phyloP scores from a whole-genome alignment of 2,797 vertebrate genomes.

The Rhyacichthys aspro region DNA sequence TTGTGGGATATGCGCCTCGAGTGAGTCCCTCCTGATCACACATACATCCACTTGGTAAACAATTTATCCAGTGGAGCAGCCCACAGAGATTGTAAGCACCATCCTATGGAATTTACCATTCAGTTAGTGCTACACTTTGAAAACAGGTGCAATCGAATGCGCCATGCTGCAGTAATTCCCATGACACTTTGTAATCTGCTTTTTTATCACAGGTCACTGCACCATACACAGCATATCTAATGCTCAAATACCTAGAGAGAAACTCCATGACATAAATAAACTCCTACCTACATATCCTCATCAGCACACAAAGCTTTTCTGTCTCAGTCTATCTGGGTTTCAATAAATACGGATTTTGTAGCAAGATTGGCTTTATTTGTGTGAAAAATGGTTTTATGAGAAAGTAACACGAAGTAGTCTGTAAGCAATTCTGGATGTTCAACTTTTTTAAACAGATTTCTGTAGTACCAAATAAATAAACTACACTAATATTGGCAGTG shows the following conservation, averaged over 20 bases:
- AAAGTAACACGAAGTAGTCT: too few relatives aligned
- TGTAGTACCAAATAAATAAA: too few relatives aligned
- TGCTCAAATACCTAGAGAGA: constrained; percentile 54
- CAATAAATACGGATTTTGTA: too few relatives aligned
- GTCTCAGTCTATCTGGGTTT: too few relatives aligned
- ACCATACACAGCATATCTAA: constrained; percentile 53
- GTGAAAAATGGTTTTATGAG: too few relatives aligned
- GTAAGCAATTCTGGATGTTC: too few relatives aligned
- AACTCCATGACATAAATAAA: constrained; percentile 34
- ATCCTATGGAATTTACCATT: constrained; percentile 40
- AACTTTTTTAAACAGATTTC: too few relatives aligned
- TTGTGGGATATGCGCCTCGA: constrained; percentile 6
- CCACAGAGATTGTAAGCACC: constrained; percentile 13
- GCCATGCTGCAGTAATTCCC: constrained; percentile 51
- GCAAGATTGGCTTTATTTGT: too few relatives aligned
- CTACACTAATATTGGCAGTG: too few relatives aligned
- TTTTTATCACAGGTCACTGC: constrained; percentile 58
- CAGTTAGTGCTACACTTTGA: constrained; percentile 21
- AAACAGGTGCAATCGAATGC: constrained; percentile 53
- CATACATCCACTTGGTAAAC: constrained; percentile 22
- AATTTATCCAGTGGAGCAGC: constrained; percentile 27
- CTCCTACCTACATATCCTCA: neutral
- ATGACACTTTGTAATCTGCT: constrained; percentile 37
- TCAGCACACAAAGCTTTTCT: neutral
- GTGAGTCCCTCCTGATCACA: constrained; percentile 9